Percentiles rank a stretch among this genome's conserved stretches.
Evolutionary conservation across 1,140 invertebrate genomes (phyloP).

Genomic region (Phymastichus coffea): DNA sequence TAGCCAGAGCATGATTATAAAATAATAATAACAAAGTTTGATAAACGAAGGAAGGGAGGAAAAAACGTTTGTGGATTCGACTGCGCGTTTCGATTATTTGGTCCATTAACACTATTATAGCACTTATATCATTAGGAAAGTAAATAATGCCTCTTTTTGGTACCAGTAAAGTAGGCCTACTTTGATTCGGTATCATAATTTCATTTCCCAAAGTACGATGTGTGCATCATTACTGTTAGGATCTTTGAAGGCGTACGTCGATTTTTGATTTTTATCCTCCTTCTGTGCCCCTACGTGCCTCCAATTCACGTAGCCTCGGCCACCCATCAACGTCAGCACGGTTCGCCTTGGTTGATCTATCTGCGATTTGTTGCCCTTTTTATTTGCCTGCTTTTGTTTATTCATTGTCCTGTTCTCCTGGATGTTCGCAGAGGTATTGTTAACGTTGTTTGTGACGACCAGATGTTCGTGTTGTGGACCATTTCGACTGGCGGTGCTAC

Average conservation of each 20-base stretch:
- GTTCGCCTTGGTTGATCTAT: constrained; percentile 67
- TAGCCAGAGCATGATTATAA: constrained; percentile 2
- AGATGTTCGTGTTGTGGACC: constrained; percentile 52
- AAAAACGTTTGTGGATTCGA: constrained; percentile 4
- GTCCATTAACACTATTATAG: constrained; percentile 30
- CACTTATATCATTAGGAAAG: constrained; percentile 27
- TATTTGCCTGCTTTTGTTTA: constrained; percentile 34
- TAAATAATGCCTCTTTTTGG: constrained; percentile 31
- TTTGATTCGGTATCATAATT: constrained; percentile 65
- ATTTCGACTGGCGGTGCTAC: constrained; percentile 69
- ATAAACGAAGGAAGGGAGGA: not conserved
- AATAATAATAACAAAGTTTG: not conserved
- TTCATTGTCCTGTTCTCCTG: constrained; percentile 11
- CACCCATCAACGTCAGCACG: constrained; percentile 82
- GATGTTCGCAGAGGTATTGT: not conserved
- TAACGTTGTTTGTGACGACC: constrained; percentile 13
- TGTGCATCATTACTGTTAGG: constrained; percentile 78
- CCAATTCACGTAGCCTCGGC: constrained; percentile 84
- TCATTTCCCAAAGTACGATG: constrained; percentile 88
- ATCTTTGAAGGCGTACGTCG: constrained; percentile 52
- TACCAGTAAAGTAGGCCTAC: constrained; percentile 22
- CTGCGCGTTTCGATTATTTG: constrained; percentile 25
- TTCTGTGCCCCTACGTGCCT: constrained; percentile 58
- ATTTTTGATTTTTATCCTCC: constrained; percentile 47
- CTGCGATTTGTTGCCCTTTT: constrained; percentile 44